Base-by-base conservation (phyloP, 2,797 vertebrate species). In the Anguilla marmorata region DNA sequence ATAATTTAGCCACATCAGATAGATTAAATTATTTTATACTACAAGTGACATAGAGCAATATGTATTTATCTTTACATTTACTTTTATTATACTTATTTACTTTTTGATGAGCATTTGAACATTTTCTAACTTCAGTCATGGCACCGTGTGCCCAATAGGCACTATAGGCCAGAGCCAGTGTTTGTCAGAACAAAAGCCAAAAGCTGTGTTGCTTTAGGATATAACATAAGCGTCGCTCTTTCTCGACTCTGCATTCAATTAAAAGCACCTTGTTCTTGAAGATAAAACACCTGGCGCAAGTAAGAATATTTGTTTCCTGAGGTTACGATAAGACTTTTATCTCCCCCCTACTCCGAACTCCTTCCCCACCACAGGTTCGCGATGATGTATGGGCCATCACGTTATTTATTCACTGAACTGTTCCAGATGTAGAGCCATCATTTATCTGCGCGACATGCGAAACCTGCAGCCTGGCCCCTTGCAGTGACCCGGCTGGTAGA, bases 341-440 rank as follows among this genome's bases (percentile, higher is more conserved):
- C 95, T 95, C 95, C 96, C 95, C 95, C 94, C 94, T 92, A 30
- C 5, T 33, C 21, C 87, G 54, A 63, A 83, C 88, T 48, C 63
- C 87, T 95, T 24, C 8, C 2, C 74, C 37, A 37, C 30, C 79
- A 95, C 95, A 96, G 95, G 96, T 96, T 96, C 94, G 93, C 94
- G 96, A 94, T 97, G 97, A 97, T 97, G 96, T 96, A 97, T 95
- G 96, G 97, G 96, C 95, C 94, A 94, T 96, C 95, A 94, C 91
- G 96, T 97, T 97, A 97, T 97, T 97, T 97, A 97, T 97, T 97
- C 96, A 95, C 95, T 96, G 97, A 97, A 97, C 96, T 96, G 95
- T 97, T 97, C 97, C 96, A 97, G 97, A 97, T 97, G 96, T 97
- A 96, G 96, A 96, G 94, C 94, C 95, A 96, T 97, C 96, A 97